Evolutionary conservation across 2,888 invertebrate species (phyloP), one percentile per base, ranked within the genome.

Genomic region (Acanthosepion esculentum): DNA sequence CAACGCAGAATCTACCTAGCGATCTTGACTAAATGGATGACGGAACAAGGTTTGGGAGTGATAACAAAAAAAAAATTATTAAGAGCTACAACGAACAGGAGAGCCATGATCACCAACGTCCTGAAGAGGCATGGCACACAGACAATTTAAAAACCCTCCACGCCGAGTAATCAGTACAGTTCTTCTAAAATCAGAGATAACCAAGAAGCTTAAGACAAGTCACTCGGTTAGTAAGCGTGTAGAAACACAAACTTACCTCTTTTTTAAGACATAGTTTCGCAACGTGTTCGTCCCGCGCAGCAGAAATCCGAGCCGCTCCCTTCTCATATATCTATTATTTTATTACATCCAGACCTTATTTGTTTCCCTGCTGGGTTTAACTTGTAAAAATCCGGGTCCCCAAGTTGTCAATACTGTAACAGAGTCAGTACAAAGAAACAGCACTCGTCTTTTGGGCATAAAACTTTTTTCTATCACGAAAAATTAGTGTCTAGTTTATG

Each of bases 401-500:
- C 78, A 78, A 15, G n/a, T 78, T 78, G n/a, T n/a, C 78, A 78
- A 33, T 78, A n/a, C 78, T 33, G 78, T n/a, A 78, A 33, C 78
- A 78, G 78, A 12, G 78, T 33, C n/a, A 33, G 78, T 78, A 78
- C 78, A 78, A 78, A 78, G 78, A n/a, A 33, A 33, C 78, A 78
- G 78, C 78, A 78, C 33, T 78, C 12, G 78, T n/a, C 78, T 15
- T 78, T 8, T 78, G 78, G 78, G 33, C 78, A 78, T 78, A 78
- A 78, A 78, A 78, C n/a, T 33, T 33, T n/a, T 78, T 78, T 78
- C 33, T 33, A 78, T 18, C 78, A n/a, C n/a, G 78, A 12, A 78
- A 78, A 78, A 78, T 78, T n/a, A 33, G 78, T 78, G 33, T 78
- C 78, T 78, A 78, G n/a, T 78, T 78, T 78, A 78, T 78, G n/a